phyloP scores from a whole-genome alignment of 2,797 vertebrate species.

The Hybognathus amarus region DNA sequence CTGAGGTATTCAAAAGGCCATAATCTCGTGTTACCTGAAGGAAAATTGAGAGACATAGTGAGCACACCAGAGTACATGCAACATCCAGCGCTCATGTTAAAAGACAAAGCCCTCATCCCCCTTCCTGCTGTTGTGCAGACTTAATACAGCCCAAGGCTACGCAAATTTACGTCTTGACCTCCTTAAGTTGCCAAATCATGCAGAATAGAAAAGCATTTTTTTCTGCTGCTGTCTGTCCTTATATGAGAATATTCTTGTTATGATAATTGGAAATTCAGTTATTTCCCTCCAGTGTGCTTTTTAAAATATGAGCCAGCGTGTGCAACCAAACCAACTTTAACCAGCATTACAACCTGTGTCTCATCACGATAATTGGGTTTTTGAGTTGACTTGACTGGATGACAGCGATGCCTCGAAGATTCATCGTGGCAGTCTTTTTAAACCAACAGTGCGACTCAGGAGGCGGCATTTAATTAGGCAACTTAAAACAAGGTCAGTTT shows the following conservation, averaged over 20 bases:
- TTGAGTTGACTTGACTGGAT: slow-evolving; percentile 84
- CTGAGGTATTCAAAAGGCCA: slow-evolving; percentile 68
- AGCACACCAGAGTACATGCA: slow-evolving; percentile 69
- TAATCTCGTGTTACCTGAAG: slow-evolving; percentile 74
- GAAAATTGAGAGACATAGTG: slow-evolving; percentile 70
- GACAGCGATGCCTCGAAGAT: slow-evolving; percentile 81
- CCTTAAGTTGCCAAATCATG: slow-evolving; percentile 71
- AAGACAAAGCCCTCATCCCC: slow-evolving; percentile 11
- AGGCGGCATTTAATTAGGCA: slow-evolving; percentile 44
- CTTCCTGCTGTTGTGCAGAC: slow-evolving; percentile 58
- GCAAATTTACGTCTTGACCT: slow-evolving; percentile 70
- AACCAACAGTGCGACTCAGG: slow-evolving; percentile 55
- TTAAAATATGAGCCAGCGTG: slow-evolving; percentile 68
- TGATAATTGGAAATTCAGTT: slow-evolving; percentile 78
- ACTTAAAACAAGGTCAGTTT: slow-evolving; percentile 43
- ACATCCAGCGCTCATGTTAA: slow-evolving; percentile 35
- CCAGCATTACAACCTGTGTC: slow-evolving; percentile 85
- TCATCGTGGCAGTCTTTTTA: slow-evolving; percentile 74
- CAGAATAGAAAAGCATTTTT: slow-evolving; percentile 63
- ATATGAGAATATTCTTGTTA: slow-evolving; percentile 76
- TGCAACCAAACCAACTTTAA: slow-evolving; percentile 77
- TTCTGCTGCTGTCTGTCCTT: slow-evolving; percentile 54
- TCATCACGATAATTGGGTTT: slow-evolving; percentile 86
- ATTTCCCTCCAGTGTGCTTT: slow-evolving; percentile 64
- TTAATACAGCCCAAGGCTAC: slow-evolving; percentile 73